Base-by-base conservation (phyloP, 2,888 invertebrate species). In the Drymonia ruficornis region DNA sequence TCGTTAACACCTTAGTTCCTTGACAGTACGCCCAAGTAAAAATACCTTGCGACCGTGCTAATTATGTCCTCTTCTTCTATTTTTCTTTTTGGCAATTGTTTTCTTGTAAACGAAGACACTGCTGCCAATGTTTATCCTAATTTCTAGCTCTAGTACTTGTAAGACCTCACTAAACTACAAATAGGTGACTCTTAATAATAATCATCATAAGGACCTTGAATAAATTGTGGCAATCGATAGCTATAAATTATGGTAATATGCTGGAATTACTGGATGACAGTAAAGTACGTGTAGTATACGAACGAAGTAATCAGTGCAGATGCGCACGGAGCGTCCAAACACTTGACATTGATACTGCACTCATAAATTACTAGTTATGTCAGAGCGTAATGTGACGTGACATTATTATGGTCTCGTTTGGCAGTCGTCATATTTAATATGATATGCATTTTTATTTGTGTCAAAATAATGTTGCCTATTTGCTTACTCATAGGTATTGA, bases 341-440 rank as follows among this genome's bases (percentile, higher is more conserved):
- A 62, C 67, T 65, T 63, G 64, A 63, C 63, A 59, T 63, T 65
- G 64, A 56, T 66, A 50, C 43, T 46, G 19, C 13, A 46, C 44
- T 11, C 12, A 12, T 8, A 49, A 45, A 46, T 52, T 51, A 58
- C 48, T 52, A 12, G 52, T 58, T 53, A 58, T 34, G 46, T 51
- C 29, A 43, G 12, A 19, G 23, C 19, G 18, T 45, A 50, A n/a
- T 59, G 51, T 47, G 53, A 65, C 50, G 59, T 59, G 31, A 62
- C 62, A 34, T 55, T 56, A 66, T 56, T 49, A 56, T 45, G 36
- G 49, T 45, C 19, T 58, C 40, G 8, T 15, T 15, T 8, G 16
- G n/a, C n/a, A n/a, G 16, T 40, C 40, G 40, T 16, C 9, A 40
- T 9, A 9, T 40, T 40, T 16, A 40, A 16, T 9, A 23, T 23